Percentiles rank a stretch among this genome's conserved stretches.
Conservation (phyloP, 1,140 invertebrate genomes). For the Ruditapes philippinarum region DNA sequence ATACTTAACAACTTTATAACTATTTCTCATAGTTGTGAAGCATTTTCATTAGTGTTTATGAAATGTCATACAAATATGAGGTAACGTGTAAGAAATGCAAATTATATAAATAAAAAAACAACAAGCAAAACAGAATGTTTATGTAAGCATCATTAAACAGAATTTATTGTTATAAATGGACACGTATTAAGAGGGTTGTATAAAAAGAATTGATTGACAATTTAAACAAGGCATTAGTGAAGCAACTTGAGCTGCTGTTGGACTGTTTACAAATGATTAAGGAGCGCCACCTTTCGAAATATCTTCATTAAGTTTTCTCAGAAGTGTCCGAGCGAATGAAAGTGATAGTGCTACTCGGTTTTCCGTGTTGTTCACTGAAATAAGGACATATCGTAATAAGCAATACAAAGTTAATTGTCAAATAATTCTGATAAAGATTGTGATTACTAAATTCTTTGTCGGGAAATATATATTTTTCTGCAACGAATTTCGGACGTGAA, state of each 20-base stretch:
- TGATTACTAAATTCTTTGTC: too few species aligned
- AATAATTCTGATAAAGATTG: too few species aligned
- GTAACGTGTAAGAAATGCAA: conserved; percentile 10
- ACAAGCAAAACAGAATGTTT: too few species aligned
- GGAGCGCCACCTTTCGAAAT: background rate
- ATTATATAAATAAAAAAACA: background rate
- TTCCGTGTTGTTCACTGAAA: background rate
- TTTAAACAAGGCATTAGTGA: background rate
- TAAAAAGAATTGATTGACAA: background rate
- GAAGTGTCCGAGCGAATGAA: background rate
- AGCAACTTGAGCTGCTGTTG: background rate
- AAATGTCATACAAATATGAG: background rate
- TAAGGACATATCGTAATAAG: too few species aligned
- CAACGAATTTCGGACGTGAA: background rate
- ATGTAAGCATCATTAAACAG: background rate
- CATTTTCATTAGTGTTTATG: background rate
- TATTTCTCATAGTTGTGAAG: background rate
- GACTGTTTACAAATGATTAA: background rate
- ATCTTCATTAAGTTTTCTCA: background rate
- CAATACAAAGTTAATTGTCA: too few species aligned
- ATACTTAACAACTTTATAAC: background rate
- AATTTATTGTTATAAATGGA: background rate
- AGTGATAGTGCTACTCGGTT: background rate
- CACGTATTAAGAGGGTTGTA: background rate
- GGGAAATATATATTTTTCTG: too few species aligned